Evolutionary conservation across 2,113 vertebrate genomes (phyloP).

Genomic region (Microcebus tavaratra): DNA sequence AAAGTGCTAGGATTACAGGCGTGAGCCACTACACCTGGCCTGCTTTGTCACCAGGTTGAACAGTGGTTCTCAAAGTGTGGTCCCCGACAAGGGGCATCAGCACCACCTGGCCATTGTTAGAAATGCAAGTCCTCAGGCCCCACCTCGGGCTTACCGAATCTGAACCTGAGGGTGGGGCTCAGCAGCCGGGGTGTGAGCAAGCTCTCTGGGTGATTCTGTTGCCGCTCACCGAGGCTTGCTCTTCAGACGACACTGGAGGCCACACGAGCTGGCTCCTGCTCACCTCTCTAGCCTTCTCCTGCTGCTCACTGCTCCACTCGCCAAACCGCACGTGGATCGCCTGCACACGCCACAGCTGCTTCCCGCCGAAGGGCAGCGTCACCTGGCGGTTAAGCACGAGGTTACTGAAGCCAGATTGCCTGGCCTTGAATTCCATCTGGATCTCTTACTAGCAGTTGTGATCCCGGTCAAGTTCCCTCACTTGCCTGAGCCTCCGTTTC

Average conservation of each 20-base stretch:
- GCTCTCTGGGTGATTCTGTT: not conserved
- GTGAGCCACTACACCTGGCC: no score
- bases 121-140: not conserved
- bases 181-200: not conserved
- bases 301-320: not conserved
- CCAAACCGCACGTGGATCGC: not conserved
- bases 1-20: no score
- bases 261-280: not conserved
- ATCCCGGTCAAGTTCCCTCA: not conserved
- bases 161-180: not conserved
- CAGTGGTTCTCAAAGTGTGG: not conserved
- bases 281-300: not conserved
- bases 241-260: accelerated
- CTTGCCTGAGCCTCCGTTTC: not conserved
- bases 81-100: not conserved
- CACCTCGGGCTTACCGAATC: not conserved
- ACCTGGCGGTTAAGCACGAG: not conserved
- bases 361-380: not conserved
- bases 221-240: not conserved
- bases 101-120: not conserved
- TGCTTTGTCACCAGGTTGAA: not conserved
- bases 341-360: not conserved
- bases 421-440: not conserved
- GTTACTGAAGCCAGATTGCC: not conserved
- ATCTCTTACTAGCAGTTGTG: not conserved